These are phyloP conservation scores for Rhynchonema sp. DNA, from an alignment of 2,888 invertebrate genomes.

Conservation along the genomic window DNA sequence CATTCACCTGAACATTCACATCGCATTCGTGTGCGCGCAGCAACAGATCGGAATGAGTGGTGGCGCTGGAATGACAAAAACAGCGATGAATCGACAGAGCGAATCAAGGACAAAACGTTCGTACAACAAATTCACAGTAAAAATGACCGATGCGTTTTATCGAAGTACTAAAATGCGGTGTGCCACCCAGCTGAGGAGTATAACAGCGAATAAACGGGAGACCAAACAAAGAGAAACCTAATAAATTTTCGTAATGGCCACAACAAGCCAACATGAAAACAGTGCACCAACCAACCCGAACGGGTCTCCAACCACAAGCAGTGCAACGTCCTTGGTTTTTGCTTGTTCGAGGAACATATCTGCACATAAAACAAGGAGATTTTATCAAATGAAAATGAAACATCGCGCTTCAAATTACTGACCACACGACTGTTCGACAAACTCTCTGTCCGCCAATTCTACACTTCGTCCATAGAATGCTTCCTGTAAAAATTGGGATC, in stretches of 20 bases:
- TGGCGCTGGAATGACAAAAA: conserved; percentile 56
- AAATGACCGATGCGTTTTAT: too few species aligned
- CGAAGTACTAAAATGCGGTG: too few species aligned
- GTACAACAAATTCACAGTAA: too few species aligned
- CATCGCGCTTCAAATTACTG: neutral
- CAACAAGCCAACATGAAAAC: too few species aligned
- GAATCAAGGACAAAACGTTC: too few species aligned
- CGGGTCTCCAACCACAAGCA: conserved; percentile 89
- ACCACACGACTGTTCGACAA: conserved; percentile 62
- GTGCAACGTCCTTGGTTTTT: conserved; percentile 53
- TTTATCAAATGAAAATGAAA: neutral
- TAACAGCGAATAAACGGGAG: too few species aligned
- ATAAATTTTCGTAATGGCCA: too few species aligned
- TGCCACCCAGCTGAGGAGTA: too few species aligned
- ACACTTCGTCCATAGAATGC: conserved; percentile 59
- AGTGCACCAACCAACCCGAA: too few species aligned
- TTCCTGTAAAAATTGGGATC: conserved; percentile 43
- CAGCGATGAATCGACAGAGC: too few species aligned
- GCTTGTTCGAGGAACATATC: conserved; percentile 61
- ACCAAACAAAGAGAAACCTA: too few species aligned
- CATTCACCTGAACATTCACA: conserved; percentile 17
- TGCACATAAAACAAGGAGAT: conserved; percentile 9
- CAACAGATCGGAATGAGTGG: conserved; percentile 86
- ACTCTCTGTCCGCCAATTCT: conserved; percentile 66
- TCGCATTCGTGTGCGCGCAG: conserved; percentile 54